Evolutionary conservation across 2,113 vertebrate species (phyloP).

Genomic region (Corvus cornix): DNA sequence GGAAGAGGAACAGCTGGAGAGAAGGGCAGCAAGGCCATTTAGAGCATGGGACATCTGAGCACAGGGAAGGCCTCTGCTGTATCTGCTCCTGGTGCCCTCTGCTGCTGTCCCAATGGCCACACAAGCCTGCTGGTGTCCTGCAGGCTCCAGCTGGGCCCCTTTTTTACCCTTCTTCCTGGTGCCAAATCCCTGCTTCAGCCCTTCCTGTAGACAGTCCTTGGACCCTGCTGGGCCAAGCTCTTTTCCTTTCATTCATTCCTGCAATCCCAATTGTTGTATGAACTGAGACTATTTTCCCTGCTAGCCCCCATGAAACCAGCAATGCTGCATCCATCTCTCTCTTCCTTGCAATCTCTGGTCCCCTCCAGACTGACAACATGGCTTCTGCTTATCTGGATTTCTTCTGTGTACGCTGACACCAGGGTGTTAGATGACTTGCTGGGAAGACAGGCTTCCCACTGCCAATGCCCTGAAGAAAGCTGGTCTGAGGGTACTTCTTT

Average conservation of each 20-base stretch:
- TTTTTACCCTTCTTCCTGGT: background rate
- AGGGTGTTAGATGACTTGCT: background rate
- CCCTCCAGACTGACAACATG: background rate
- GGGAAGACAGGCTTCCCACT: background rate
- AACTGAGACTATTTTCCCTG: background rate
- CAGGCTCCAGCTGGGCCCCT: background rate
- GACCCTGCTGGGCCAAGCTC: background rate
- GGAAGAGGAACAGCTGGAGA: background rate
- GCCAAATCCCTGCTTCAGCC: background rate
- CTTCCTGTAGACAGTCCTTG: background rate
- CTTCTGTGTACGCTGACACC: background rate
- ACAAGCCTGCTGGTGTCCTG: background rate
- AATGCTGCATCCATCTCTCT: background rate
- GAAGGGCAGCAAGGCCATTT: background rate
- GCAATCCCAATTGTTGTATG: background rate
- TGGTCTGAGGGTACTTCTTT: background rate
- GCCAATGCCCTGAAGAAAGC: background rate
- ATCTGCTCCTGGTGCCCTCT: background rate
- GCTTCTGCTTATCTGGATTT: background rate
- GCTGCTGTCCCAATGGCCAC: background rate
- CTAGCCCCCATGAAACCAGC: background rate
- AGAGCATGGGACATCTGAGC: background rate
- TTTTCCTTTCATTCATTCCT: background rate
- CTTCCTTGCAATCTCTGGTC: background rate
- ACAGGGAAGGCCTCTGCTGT: background rate